Base-by-base conservation (phyloP, 2,888 invertebrate genomes). In the Scelioninae gen. 1 region DNA sequence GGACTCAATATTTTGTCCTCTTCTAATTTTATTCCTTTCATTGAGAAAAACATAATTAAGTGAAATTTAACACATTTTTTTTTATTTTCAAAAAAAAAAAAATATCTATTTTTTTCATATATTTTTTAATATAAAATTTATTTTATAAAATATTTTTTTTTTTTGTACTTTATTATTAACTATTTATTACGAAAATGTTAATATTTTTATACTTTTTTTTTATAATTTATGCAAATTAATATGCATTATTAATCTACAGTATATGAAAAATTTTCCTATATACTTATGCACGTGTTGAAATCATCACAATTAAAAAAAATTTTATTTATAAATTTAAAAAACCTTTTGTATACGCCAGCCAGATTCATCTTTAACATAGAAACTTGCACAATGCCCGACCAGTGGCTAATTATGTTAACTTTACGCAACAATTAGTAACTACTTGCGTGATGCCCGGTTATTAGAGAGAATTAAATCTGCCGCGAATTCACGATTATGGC, bases 361-460 rank as follows among this genome's bases (percentile, higher is more conserved):
- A 43, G 29, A 58, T 56, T 23, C 55, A 65, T 65, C 45, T 34
- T 40, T 13, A 29, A 10, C 15, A 32, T 51, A 49, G 58, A 47
- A 63, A 49, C 68, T 75, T 47, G 40, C 53, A 82, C 53, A 72
- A 77, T 49, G 63, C 56, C 16, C 45, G 23, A n/a, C 68, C 62
- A 51, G 43, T n/a, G 32, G 66, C 60, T 82, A 77, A 82, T 82
- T 82, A 77, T 62, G 72, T 66, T 60, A 72, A 71, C 72, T 76
- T 82, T 71, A 65, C 77, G 77, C 71, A 77, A 82, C 72, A 82
- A 76, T 82, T 82, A 82, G 82, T 60, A 66, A 55, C 71, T 49
- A 62, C 66, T 72, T 77, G 82, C 82, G 82, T 82, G 82, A 72
- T 77, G 29, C 16, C 9, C 31, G 72, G 45, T 77, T 76, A 72